Evolutionary conservation across 1,140 invertebrate genomes (phyloP).

Genomic region (Eriosoma lanigerum): DNA sequence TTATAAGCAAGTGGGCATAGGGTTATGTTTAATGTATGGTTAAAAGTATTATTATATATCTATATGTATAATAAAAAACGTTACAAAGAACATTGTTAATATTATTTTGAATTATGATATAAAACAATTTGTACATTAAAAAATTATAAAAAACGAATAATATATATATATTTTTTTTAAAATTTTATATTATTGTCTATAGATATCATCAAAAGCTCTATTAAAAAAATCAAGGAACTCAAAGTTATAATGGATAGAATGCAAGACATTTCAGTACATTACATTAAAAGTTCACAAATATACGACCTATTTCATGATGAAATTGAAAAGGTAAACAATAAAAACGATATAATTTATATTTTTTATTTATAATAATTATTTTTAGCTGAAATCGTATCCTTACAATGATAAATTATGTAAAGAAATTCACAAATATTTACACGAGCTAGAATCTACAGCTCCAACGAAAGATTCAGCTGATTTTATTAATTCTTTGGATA

Average conservation of each 20-base stretch:
- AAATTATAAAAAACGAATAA: too few relatives aligned
- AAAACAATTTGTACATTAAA: too few relatives aligned
- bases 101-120: too few relatives aligned
- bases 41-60: too few relatives aligned
- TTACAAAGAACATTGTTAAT: too few relatives aligned
- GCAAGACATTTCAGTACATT: background rate
- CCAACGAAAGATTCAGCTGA: background rate
- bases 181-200: too few relatives aligned
- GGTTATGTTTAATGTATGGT: too few relatives aligned
- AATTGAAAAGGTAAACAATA: slow-evolving; percentile 10
- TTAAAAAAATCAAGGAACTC: background rate
- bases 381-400: slow-evolving; percentile 27
- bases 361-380: background rate
- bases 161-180: too few relatives aligned
- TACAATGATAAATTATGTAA: slow-evolving; percentile 24
- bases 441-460: background rate
- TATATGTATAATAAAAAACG: background rate
- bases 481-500: slow-evolving; percentile 15
- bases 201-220: background rate
- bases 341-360: background rate
- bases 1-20: too few relatives aligned
- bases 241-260: background rate
- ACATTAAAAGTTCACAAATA: background rate
- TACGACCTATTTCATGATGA: background rate
- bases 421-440: slow-evolving; percentile 10